phyloP scores from a whole-genome alignment of 2,113 vertebrate species.

The Sapayoa aenigma region DNA sequence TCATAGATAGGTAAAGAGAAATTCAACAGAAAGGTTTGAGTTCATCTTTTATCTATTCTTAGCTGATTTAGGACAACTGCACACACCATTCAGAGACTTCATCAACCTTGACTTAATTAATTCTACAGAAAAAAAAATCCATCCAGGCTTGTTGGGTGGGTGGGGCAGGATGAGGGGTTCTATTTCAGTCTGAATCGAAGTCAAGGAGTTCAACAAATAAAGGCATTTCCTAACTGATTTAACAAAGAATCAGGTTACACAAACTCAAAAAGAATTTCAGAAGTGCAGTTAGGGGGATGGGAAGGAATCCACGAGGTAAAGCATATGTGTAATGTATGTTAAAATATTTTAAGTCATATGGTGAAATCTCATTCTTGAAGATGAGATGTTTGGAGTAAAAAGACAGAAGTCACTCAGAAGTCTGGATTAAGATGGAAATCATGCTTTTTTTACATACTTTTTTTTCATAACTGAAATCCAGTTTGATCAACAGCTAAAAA shows the following conservation, averaged over 20 bases:
- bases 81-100: neutral
- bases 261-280: neutral
- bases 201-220: neutral
- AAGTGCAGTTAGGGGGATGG: neutral
- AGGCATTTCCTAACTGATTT: neutral
- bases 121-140: neutral
- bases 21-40: neutral
- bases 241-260: neutral
- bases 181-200: neutral
- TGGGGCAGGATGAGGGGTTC: neutral
- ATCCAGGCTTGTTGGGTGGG: neutral
- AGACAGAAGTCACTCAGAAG: neutral
- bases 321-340: rapidly evolving
- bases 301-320: neutral
- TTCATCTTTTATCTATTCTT: neutral
- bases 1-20: neutral
- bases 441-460: neutral
- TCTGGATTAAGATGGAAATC: neutral
- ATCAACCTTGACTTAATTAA: neutral
- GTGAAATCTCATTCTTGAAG: neutral
- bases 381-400: neutral
- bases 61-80: neutral
- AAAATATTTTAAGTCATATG: neutral
- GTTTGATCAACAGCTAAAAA: neutral
- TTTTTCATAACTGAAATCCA: neutral